Evolutionary conservation across 2,797 vertebrate species (phyloP).

Genomic region (Trichosurus vulpecula): DNA sequence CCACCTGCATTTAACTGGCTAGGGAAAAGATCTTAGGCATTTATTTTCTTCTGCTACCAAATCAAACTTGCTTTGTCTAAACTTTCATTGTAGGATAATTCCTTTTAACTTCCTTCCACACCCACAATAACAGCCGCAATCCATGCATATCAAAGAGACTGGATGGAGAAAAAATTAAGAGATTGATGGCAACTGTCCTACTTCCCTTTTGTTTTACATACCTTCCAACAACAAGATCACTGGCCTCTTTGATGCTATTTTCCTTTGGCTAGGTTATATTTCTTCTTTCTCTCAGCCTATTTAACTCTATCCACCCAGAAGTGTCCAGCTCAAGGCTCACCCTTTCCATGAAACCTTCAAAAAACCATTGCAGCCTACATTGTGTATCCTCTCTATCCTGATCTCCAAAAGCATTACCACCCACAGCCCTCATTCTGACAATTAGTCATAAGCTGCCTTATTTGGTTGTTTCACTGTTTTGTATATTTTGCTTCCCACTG

Average conservation of each 20-base stretch:
- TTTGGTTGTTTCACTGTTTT: neutral
- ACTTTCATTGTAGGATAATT: neutral
- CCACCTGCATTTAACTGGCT: neutral
- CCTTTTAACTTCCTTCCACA: neutral
- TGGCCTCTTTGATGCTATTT: no score
- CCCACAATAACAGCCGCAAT: no score
- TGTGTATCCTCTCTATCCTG: neutral
- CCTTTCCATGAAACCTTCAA: neutral
- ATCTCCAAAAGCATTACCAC: neutral
- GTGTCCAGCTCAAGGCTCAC: neutral
- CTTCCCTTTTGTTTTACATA: no score
- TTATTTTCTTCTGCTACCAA: neutral
- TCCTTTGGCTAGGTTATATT: no score
- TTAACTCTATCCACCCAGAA: neutral
- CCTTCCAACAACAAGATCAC: no score
- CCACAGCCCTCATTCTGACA: neutral
- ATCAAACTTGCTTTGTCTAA: neutral
- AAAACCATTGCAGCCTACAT: neutral
- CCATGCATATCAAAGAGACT: no score
- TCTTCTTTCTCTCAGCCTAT: neutral
- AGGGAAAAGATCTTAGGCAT: neutral
- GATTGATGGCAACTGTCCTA: no score
- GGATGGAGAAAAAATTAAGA: no score
- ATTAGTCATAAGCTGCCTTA: neutral
- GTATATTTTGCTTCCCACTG: neutral